A percentile compares a stretch with the other conserved stretches of the same genome.
Evolutionary conservation across 2,888 invertebrate species (phyloP).

Genomic region (Pristionchus fissidentatus): DNA sequence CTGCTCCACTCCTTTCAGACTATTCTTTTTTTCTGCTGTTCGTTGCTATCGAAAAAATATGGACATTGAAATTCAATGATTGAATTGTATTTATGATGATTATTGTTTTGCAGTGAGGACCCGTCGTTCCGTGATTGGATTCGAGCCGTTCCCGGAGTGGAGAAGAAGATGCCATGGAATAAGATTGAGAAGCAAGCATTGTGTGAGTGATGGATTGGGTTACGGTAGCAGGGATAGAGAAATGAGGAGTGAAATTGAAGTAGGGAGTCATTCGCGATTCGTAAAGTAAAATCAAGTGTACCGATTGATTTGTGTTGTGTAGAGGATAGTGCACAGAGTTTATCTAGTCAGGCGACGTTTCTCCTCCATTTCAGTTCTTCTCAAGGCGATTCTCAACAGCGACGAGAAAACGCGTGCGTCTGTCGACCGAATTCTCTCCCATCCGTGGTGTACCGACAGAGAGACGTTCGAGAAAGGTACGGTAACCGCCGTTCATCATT

Average conservation of each 20-base stretch:
- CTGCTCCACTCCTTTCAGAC: neutral
- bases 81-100: too few species aligned
- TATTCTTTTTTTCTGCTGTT: neutral
- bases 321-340: too few species aligned
- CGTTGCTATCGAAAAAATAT: conserved; percentile 80
- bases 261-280: too few species aligned
- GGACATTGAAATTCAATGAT: too few species aligned
- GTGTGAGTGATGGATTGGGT: neutral
- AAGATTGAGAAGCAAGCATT: conserved; percentile 81
- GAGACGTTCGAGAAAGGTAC: neutral
- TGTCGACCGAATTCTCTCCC: conserved; percentile 83
- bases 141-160: conserved; percentile 50
- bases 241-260: neutral
- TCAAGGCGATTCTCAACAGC: conserved; percentile 85
- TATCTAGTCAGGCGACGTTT: neutral
- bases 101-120: conserved; percentile 75
- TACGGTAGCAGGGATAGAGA: neutral
- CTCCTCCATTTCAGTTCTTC: conserved; percentile 79
- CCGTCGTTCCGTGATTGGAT: conserved; percentile 51
- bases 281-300: too few species aligned
- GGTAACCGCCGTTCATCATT: neutral
- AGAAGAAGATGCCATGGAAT: conserved; percentile 82
- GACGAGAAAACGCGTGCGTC: conserved; percentile 83
- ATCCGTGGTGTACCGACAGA: conserved; percentile 83
- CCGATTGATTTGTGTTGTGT: too few species aligned